A percentile compares a stretch with the other conserved stretches of the same genome.
These are phyloP conservation scores for Piprites chloris DNA, from an alignment of 2,113 vertebrate species.

Conservation along the genomic window DNA sequence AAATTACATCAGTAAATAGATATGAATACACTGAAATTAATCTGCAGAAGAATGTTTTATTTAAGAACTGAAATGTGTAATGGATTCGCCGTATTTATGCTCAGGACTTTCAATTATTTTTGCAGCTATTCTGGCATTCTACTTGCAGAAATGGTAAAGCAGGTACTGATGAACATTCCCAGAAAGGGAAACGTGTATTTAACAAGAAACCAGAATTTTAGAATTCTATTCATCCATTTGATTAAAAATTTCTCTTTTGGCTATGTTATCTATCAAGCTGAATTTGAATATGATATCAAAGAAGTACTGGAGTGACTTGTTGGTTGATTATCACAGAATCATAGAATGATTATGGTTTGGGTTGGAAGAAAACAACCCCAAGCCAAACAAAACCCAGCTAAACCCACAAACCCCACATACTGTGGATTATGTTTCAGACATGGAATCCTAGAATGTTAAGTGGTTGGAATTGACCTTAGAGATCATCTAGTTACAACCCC, in stretches of 20 bases:
- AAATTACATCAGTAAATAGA: background rate
- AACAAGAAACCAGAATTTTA: background rate
- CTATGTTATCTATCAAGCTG: background rate
- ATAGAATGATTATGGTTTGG: background rate
- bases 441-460: background rate
- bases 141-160: background rate
- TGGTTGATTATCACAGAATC: background rate
- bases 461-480: background rate
- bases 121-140: background rate
- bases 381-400: background rate
- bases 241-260: background rate
- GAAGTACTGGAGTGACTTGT: background rate
- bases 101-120: background rate
- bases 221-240: background rate
- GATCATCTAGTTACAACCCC: background rate
- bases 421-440: background rate
- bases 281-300: background rate
- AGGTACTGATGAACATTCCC: background rate
- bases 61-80: background rate
- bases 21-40: background rate
- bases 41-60: background rate
- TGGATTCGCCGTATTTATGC: background rate
- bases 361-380: background rate
- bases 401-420: rapidly evolving
- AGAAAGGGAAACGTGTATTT: background rate